Conservation (phyloP, 2,113 vertebrate species). For the Steatornis caripensis region DNA sequence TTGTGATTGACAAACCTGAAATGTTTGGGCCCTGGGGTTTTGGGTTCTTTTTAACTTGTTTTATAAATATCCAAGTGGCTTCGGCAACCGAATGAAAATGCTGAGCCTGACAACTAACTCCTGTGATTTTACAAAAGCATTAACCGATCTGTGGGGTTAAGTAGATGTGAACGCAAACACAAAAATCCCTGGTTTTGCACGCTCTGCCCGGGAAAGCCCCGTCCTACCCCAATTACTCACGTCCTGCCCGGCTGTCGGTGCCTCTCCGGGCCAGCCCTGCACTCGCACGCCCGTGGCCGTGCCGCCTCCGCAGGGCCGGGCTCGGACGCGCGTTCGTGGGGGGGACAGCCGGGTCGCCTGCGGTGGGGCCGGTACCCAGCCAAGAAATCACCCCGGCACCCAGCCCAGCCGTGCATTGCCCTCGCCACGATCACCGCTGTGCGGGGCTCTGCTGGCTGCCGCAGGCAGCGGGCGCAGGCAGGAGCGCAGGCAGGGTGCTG, state of each 20-base stretch:
- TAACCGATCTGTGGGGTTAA: not conserved
- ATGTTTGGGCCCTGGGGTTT: not conserved
- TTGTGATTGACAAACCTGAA: not conserved
- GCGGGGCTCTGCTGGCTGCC: not conserved
- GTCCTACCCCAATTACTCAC: not conserved
- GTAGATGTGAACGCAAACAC: not conserved
- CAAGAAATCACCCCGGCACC: fast-evolving
- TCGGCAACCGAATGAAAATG: not conserved
- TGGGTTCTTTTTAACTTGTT: not conserved
- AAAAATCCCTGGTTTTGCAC: not conserved
- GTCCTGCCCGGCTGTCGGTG: not conserved
- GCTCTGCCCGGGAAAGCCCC: not conserved
- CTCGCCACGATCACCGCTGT: fast-evolving
- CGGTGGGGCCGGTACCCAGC: not conserved
- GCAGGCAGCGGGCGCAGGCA: not conserved
- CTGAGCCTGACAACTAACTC: not conserved
- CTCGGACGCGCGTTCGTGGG: fast-evolving
- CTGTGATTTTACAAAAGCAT: not conserved
- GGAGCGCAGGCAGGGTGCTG: not conserved
- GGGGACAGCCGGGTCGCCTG: fast-evolving
- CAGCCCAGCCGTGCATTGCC: not conserved
- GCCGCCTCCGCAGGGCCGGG: not conserved
- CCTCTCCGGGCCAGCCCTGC: not conserved
- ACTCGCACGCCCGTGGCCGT: fast-evolving
- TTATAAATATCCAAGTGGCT: not conserved